Evolutionary conservation across 2,797 vertebrate genomes (phyloP), one percentile per base, ranked within the genome.

Genomic region (Decapterus maruadsi): DNA sequence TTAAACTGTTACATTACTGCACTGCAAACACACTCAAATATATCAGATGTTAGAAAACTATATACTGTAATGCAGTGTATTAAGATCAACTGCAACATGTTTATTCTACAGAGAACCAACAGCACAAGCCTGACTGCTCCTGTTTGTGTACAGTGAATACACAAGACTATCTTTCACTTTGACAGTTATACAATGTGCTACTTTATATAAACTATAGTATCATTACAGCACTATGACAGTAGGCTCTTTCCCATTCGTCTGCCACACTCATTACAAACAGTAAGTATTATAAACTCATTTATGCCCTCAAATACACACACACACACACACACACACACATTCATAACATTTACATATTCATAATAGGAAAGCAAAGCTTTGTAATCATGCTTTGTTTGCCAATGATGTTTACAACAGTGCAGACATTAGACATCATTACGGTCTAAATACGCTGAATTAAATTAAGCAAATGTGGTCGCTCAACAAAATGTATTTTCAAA

Each of bases 391-490:
- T 82, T 91, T 91, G 88, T 89, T 88, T 89, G 69, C 74, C 75
- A 77, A 51, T 82, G 78, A 78, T 86, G 87, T 90, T 87, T 78
- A 89, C 88, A 87, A 60, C 81, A 66, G 57, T 67, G 64, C 75
- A 88, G 84, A 86, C 88, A 89, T 81, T 83, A 91, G 88, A 90
- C 84, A 80, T 87, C 86, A 89, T 92, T 88, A 85, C 68, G 13
- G 80, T 84, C 84, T 88, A 86, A 89, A 89, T 85, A 75, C 73
- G 78, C 68, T 40, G 75, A 86, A 87, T 84, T 86, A 75, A 90
- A 91, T 92, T 87, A 89, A 82, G 83, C 63, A 77, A 88, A 91
- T 84, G 73, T 56, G 71, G 68, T 48, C 34, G 68, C 74, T 46
- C 66, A 53, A 63, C 74, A 53, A 85, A 90, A 87, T 82, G 62